A percentile compares a stretch with the other conserved stretches of the same genome.
phyloP scores from a whole-genome alignment of 1,140 invertebrate genomes.

The Drosophila chauvacae region DNA sequence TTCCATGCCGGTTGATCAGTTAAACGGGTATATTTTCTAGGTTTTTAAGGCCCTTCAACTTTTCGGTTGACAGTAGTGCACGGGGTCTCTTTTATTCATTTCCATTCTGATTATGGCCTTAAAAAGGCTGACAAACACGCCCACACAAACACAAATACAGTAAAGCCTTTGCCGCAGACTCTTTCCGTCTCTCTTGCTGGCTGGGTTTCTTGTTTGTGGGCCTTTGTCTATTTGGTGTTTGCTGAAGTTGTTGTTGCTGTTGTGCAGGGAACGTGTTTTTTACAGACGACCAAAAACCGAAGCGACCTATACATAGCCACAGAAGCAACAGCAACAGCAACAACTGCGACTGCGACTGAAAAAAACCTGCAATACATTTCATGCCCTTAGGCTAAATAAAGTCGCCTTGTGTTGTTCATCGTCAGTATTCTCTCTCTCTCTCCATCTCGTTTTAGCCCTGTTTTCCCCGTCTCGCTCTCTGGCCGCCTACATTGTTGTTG shows the following conservation, averaged over 20 bases:
- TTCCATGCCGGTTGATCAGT: constrained; percentile 10
- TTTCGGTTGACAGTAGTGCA: constrained; percentile 41
- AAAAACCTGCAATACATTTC: constrained; percentile 79
- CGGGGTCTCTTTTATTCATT: constrained; percentile 27
- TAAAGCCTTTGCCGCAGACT: not conserved
- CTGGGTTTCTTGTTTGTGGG: constrained; percentile 45
- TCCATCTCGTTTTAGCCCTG: constrained; percentile 19
- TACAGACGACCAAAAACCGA: constrained; percentile 58
- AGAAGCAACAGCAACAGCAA: constrained; percentile 33
- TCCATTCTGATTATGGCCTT: constrained; percentile 48
- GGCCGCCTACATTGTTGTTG: constrained; percentile 57
- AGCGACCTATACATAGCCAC: constrained; percentile 47
- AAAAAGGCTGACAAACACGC: constrained; percentile 56
- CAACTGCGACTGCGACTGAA: constrained; percentile 16
- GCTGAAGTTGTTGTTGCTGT: constrained; percentile 11
- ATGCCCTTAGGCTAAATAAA: constrained; percentile 80
- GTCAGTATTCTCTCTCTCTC: constrained; percentile 35
- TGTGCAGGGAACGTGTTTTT: constrained; percentile 69
- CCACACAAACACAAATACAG: constrained; percentile 9
- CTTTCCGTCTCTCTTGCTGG: constrained; percentile 8
- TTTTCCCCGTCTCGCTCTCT: constrained; percentile 27
- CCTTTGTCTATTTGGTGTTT: constrained; percentile 35
- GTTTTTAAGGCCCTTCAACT: constrained; percentile 51
- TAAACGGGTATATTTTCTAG: constrained; percentile 7
- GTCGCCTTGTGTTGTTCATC: constrained; percentile 57